These are phyloP conservation scores for Willisornis vidua DNA, from an alignment of 2,113 vertebrate genomes.

Conservation along the genomic window DNA sequence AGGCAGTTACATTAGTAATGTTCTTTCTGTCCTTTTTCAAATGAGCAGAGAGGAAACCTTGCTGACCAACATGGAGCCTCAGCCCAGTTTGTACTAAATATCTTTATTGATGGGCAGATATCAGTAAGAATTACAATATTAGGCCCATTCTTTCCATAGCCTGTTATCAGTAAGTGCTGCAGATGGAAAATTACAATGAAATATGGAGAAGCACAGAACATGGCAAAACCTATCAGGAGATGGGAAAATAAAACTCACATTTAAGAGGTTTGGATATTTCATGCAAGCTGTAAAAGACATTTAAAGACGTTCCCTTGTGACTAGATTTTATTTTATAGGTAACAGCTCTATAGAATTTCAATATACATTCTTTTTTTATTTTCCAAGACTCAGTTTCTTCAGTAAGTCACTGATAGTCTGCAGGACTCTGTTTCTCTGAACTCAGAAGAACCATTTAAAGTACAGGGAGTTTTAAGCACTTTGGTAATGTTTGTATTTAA, in stretches of 20 bases:
- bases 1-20: neutral
- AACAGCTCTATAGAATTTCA: constrained; percentile 39
- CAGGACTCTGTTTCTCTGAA: neutral
- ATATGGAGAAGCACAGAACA: neutral
- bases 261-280: constrained; percentile 41
- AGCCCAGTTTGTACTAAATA: neutral
- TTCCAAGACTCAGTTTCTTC: neutral
- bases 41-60: neutral
- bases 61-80: neutral
- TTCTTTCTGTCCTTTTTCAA: neutral
- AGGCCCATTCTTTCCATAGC: neutral
- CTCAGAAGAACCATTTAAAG: neutral
- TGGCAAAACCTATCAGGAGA: neutral
- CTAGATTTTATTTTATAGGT: constrained; percentile 21
- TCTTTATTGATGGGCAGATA: neutral
- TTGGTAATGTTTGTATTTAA: neutral
- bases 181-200: neutral
- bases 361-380: neutral
- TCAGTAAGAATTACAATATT: neutral
- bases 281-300: constrained; percentile 22
- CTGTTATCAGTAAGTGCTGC: neutral
- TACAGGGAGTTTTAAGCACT: neutral
- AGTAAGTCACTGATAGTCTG: constrained; percentile 22
- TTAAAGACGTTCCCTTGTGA: constrained; percentile 41
- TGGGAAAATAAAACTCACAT: neutral